Evolutionary conservation across 2,888 invertebrate species (phyloP).

Genomic region (Dynastes grantii): DNA sequence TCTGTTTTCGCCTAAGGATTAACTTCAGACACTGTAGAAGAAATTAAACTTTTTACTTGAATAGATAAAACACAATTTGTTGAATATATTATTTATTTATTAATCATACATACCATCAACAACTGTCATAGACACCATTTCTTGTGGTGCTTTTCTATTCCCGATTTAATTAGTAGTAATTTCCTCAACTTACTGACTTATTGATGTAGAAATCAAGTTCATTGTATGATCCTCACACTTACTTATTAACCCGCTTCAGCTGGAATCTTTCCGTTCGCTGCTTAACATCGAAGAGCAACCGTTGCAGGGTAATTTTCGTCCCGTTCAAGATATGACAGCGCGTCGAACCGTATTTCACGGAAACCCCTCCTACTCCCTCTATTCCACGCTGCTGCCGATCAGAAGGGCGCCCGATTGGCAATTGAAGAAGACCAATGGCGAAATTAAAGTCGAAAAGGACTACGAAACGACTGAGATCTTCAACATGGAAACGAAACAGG

Average conservation of each 20-base stretch:
- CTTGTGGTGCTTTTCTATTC: no score
- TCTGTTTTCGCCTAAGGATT: no score
- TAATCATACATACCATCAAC: no score
- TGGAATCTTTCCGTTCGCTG: constrained; percentile 74
- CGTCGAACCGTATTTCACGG: constrained; percentile 72
- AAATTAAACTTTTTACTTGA: no score
- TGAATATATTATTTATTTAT: no score
- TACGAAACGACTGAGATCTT: constrained; percentile 42
- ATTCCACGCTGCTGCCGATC: constrained; percentile 71
- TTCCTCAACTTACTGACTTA: no score
- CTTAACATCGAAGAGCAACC: constrained; percentile 70
- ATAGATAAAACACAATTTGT: no score
- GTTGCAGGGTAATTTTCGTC: constrained; percentile 73
- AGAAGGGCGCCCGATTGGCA: constrained; percentile 29
- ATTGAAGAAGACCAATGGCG: constrained; percentile 28
- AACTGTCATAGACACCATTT: no score
- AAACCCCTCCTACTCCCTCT: constrained; percentile 72
- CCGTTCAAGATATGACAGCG: constrained; percentile 69
- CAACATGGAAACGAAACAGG: constrained; percentile 43
- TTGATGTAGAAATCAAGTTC: no score
- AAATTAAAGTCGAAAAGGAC: constrained; percentile 42
- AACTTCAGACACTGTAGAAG: no score
- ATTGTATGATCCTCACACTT: no score
- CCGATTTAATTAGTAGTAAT: no score
- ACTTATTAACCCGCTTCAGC: constrained; percentile 65